Evolutionary conservation across 2,888 invertebrate genomes (phyloP), one percentile per base, ranked within the genome.

Genomic region (Cataglyphis cursor): DNA sequence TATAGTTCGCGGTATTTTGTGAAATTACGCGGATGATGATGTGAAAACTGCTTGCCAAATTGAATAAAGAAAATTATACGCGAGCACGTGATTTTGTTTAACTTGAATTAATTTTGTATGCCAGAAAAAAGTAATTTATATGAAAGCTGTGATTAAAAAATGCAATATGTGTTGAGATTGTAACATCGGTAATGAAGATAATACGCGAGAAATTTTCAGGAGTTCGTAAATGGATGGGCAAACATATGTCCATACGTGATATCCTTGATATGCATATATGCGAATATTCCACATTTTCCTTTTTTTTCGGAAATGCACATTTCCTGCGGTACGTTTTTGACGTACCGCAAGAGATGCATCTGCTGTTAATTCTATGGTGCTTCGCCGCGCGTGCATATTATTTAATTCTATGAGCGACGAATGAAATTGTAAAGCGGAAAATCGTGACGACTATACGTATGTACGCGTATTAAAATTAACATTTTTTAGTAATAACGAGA

Each of bases 161-260:
- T 21, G 31, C n/a, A n/a, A 72, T 48, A 35, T 21, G 21, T 31
- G 59, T 59, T 35, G 70, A 59, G 78, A 61, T 70, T 44, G 35
- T 72, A 59, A 35, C 28, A 31, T 35, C 8, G 44, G 24, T 59
- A 80, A 80, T 72, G 54, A 80, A 48, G 35, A 48, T 78, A 72
- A 80, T 78, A 70, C 12, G 59, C 18, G 12, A 78, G 68, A 78
- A 72, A 35, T 80, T 80, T 80, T 24, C 51, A 51, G n/a, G 44
- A 72, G 44, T 78, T 59, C 12, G 72, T 35, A 70, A 70, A 59
- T 10, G 31, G 18, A 28, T 3, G 35, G 35, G 12, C 35, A 80
- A 61, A 59, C 35, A 78, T 24, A 78, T 12, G 18, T 21, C 59
- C 38, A 18, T 12, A 18, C n/a, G 8, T 21, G 28, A 48, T 64